A percentile compares a stretch with the other conserved stretches of the same genome.
Conservation (phyloP, 2,113 vertebrate genomes). For the Eonycteris spelaea region DNA sequence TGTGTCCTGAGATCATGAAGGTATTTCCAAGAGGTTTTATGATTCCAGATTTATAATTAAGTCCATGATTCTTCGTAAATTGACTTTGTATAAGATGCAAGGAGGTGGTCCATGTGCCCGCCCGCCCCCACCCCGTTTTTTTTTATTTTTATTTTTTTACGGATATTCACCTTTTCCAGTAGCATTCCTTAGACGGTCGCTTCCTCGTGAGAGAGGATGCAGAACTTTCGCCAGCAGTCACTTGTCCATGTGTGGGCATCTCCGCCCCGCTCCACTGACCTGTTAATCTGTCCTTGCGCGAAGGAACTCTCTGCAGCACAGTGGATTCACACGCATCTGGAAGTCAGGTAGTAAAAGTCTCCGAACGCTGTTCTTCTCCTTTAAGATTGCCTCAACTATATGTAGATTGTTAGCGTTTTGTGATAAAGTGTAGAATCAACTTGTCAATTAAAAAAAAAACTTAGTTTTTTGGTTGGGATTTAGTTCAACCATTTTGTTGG, state of each 20-base stretch:
- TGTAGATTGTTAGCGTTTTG: not conserved
- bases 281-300: not conserved
- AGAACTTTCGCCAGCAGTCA: not conserved
- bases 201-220: not conserved
- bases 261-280: not conserved
- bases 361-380: not conserved
- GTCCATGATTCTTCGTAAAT: not conserved
- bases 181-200: not conserved
- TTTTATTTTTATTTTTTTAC: not conserved
- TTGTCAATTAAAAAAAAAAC: not conserved
- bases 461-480: not conserved
- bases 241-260: not conserved
- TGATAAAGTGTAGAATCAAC: not conserved
- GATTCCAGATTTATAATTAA: not conserved
- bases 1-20: not conserved
- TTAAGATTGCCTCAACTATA: not conserved
- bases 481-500: not conserved
- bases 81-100: not conserved
- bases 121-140: not conserved
- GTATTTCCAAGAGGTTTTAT: not conserved
- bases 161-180: not conserved
- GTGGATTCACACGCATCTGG: not conserved
- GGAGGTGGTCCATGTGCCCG: fast-evolving
- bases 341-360: not conserved
- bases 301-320: not conserved